Percentiles rank a stretch among this genome's conserved stretches.
Evolutionary conservation across 2,888 invertebrate species (phyloP).

Genomic region (Oscheius sp.): DNA sequence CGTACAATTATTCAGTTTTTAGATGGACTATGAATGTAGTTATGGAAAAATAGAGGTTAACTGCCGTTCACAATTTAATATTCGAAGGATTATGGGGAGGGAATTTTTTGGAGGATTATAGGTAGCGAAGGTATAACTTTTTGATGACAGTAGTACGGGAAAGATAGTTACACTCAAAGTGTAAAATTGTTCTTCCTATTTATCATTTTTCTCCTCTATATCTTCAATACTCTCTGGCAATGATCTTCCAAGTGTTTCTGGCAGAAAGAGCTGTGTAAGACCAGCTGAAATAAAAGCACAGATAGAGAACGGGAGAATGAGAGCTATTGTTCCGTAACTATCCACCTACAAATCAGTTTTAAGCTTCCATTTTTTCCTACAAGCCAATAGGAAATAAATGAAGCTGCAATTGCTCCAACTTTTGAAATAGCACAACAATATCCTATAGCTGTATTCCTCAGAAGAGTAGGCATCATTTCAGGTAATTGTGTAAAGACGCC

Average conservation of each 20-base stretch:
- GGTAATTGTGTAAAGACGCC: conserved; percentile 1
- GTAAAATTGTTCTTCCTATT: no score
- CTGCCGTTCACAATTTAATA: no score
- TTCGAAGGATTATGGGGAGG: no score
- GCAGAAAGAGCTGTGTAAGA: background rate
- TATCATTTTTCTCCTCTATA: background rate
- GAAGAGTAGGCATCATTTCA: conserved; percentile 19
- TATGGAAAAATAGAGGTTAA: no score
- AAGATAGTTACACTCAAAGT: no score
- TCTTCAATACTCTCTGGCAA: conserved; percentile 7
- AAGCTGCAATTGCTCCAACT: background rate
- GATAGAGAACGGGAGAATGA: background rate
- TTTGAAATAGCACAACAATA: background rate
- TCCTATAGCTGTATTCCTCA: conserved; percentile 2
- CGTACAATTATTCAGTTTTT: no score
- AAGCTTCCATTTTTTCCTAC: no score
- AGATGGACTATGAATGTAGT: no score
- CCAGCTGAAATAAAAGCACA: conserved; percentile 1
- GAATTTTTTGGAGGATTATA: no score
- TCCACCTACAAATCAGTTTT: background rate
- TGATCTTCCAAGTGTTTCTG: conserved; percentile 11
- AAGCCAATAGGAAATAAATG: conserved; percentile 4
- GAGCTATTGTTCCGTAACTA: background rate
- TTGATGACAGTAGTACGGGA: no score
- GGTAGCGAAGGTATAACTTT: no score